phyloP scores from a whole-genome alignment of 1,140 invertebrate genomes.

The Anastrepha obliqua region DNA sequence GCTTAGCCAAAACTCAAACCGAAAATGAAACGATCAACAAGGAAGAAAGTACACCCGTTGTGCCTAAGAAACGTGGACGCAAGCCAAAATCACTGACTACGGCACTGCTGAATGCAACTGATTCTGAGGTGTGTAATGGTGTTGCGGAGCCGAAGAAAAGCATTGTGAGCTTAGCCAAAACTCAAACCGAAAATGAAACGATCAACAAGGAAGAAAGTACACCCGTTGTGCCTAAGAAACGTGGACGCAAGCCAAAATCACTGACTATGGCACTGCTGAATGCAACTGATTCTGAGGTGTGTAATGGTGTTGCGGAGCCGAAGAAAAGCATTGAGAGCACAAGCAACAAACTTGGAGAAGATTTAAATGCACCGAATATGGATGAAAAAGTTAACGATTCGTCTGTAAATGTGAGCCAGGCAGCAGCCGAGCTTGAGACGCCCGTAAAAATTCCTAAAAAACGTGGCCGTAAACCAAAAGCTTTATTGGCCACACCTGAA shows the following conservation, averaged over 20 bases:
- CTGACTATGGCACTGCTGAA: neutral
- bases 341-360: too few relatives aligned
- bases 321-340: neutral
- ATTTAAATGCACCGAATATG: neutral
- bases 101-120: neutral
- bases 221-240: conserved; percentile 47
- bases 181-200: neutral
- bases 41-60: neutral
- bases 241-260: conserved; percentile 56
- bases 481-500: neutral
- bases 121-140: neutral
- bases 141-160: neutral
- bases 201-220: conserved; percentile 55
- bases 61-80: conserved; percentile 57
- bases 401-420: neutral
- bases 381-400: neutral
- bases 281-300: neutral
- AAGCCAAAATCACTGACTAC: conserved; percentile 38
- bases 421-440: neutral
- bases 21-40: conserved; percentile 50
- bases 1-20: neutral
- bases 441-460: conserved; percentile 49
- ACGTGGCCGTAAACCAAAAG: conserved; percentile 51
- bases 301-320: neutral
- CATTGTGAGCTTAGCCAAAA: neutral